Evolutionary conservation across 2,888 invertebrate species (phyloP).

Genomic region (Xestia rhomboidea): DNA sequence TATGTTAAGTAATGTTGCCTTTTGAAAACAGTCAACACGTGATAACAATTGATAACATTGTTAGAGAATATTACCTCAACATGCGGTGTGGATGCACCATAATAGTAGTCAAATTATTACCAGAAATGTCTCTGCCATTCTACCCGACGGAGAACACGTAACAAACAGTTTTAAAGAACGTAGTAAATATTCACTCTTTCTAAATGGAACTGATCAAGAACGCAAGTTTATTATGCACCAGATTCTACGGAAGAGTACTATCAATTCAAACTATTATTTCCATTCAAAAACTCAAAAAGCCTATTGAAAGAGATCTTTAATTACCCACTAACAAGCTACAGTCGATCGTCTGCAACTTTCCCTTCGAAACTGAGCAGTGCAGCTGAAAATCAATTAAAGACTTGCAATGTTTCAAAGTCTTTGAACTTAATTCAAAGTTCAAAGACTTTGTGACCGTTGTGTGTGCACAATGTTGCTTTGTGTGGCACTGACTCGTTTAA

Average conservation of each 20-base stretch:
- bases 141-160: neutral
- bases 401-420: conserved; percentile 37
- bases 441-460: conserved; percentile 37
- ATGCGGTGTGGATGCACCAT: too few species aligned
- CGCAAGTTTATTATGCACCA: neutral
- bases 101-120: too few species aligned
- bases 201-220: neutral
- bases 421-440: conserved; percentile 41
- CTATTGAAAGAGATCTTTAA: conserved; percentile 15
- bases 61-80: too few species aligned
- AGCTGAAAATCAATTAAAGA: conserved; percentile 36
- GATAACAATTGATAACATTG: too few species aligned
- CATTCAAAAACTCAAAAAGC: neutral
- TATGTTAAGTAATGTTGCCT: too few species aligned
- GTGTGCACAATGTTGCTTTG: conserved; percentile 30
- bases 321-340: conserved; percentile 22
- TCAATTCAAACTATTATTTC: conserved; percentile 9
- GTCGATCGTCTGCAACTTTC: neutral
- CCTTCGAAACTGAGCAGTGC: neutral
- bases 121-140: neutral
- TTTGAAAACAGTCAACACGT: too few species aligned
- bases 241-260: neutral
- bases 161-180: neutral
- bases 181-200: neutral
- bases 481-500: conserved; percentile 25